These are phyloP conservation scores for Aphyosemion australe DNA, from an alignment of 2,113 vertebrate species.

Conservation along the genomic window DNA sequence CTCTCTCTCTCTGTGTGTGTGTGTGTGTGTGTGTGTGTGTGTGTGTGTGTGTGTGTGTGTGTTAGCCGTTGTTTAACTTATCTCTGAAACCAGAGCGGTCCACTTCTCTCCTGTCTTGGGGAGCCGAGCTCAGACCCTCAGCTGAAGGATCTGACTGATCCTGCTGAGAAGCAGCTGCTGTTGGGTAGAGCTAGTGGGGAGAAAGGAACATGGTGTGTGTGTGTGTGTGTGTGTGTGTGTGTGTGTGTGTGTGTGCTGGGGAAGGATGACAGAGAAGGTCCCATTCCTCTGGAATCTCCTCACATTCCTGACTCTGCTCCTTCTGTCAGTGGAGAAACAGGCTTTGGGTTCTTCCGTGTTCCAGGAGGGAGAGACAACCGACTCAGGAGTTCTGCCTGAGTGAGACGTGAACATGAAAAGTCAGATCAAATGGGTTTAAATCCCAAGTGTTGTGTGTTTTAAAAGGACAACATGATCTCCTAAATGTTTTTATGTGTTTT, in stretches of 20 bases:
- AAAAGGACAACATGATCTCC: neutral
- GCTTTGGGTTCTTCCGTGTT: constrained; percentile 53
- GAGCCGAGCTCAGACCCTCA: constrained; percentile 19
- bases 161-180: constrained; percentile 41
- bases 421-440: no score
- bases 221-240: constrained; percentile 45
- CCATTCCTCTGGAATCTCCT: constrained; percentile 71
- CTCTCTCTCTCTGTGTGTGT: neutral
- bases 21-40: constrained; percentile 52
- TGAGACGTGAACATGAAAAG: no score
- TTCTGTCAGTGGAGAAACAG: constrained; percentile 44
- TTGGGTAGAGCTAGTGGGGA: constrained; percentile 36
- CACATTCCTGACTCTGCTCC: constrained; percentile 55
- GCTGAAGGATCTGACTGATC: constrained; percentile 27
- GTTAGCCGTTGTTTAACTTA: constrained; percentile 68
- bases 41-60: constrained; percentile 53
- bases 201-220: constrained; percentile 48
- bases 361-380: constrained; percentile 22
- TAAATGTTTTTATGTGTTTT: constrained; percentile 15
- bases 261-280: constrained; percentile 65
- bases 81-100: constrained; percentile 52
- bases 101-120: constrained; percentile 38
- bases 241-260: constrained; percentile 20
- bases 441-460: neutral
- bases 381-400: neutral